These are phyloP conservation scores for Lanius ludovicianus DNA, from an alignment of 2,113 vertebrate genomes.

Conservation along the genomic window DNA sequence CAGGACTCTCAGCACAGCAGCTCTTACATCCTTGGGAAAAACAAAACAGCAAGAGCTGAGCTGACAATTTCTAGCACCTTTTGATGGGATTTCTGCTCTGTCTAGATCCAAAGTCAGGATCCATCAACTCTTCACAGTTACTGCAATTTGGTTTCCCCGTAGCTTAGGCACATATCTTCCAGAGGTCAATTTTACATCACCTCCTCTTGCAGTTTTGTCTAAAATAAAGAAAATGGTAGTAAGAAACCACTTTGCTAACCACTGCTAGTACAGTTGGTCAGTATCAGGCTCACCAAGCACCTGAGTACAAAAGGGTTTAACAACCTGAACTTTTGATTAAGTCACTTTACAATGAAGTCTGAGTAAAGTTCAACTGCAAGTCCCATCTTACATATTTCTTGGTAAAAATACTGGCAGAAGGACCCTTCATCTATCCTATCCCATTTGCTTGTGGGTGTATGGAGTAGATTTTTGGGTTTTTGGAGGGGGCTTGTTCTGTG, in stretches of 20 bases:
- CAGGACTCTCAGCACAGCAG: background rate
- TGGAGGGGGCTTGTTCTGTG: accelerated
- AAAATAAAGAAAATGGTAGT: background rate
- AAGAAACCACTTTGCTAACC: background rate
- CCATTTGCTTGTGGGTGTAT: background rate
- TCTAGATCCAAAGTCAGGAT: background rate
- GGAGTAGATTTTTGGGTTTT: background rate
- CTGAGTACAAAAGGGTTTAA: background rate
- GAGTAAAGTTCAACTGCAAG: background rate
- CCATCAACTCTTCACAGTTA: background rate
- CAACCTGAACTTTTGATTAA: background rate
- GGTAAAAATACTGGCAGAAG: background rate
- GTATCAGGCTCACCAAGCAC: background rate
- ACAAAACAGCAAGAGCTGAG: background rate
- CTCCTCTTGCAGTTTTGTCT: background rate
- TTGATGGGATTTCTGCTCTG: background rate
- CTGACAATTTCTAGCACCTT: background rate
- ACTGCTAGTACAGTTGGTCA: background rate
- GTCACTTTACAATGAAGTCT: background rate
- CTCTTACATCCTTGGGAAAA: background rate
- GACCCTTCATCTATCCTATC: background rate
- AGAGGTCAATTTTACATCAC: background rate
- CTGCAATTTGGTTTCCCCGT: background rate
- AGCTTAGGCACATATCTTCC: background rate
- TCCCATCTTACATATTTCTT: background rate